Evolutionary conservation across 2,888 invertebrate species (phyloP), one percentile per base, ranked within the genome.

Genomic region (Brachyopa scutellaris): DNA sequence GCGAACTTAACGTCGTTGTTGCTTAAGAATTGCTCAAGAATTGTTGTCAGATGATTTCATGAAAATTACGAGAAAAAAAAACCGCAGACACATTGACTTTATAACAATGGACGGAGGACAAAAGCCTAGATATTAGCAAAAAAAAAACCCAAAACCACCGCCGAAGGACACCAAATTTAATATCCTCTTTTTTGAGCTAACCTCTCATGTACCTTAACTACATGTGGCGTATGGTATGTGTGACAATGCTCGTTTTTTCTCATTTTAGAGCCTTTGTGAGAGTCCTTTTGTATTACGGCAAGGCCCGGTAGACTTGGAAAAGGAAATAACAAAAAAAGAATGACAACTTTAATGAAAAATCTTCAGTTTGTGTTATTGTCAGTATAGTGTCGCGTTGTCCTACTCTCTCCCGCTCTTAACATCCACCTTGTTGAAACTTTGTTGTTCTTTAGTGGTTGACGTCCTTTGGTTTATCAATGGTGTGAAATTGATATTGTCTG

Each of bases 161-260:
- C 15, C 57, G 36, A 47, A 69, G 61, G 55, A 62, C 55, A 77
- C 38, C 36, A 38, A 77, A 55, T 61, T 70, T 62, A 77, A 77
- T 77, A 77, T 72, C 61, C 36, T 15, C 36, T 45, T 40, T n/a
- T 66, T 40, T 17, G 5, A 13, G 7, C 11, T 4, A 42, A n/a
- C n/a, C 53, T 4, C 53, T 23, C 21, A 42, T 11, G 21, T 11
- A 47, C 13, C 47, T 38, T 29, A 47, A n/a, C 76, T 70, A 40
- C 70, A 70, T 69, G 70, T 70, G 76, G 62, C n/a, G n/a, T n/a
- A n/a, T n/a, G n/a, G n/a, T 62, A 47, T 55, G 69, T 77, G 69
- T 55, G 47, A 45, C 53, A 53, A 42, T 62, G 11, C 13, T 51
- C n/a, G n/a, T n/a, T n/a, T n/a, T n/a, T 36, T 7, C 62, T n/a